Percentiles rank a stretch among this genome's conserved stretches.
Evolutionary conservation across 2,113 vertebrate genomes (phyloP).

Genomic region (Typhlomys cinereus): DNA sequence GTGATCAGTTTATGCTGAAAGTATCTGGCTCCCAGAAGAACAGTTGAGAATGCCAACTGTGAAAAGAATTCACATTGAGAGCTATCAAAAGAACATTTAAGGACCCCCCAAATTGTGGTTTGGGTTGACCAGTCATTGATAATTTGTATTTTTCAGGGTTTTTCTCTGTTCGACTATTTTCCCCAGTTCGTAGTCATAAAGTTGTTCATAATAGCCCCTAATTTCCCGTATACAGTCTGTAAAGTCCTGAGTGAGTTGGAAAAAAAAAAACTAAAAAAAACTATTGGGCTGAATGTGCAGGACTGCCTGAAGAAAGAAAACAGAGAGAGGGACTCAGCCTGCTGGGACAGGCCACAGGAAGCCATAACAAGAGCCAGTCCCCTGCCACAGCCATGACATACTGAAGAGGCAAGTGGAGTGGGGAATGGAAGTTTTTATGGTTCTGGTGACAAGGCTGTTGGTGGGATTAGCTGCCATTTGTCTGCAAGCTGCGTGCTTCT

Average conservation of each 20-base stretch:
- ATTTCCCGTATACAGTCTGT: slow-evolving; percentile 12
- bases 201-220: background rate
- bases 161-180: slow-evolving; percentile 18
- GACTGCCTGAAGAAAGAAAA: slow-evolving; percentile 10
- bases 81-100: slow-evolving; percentile 17
- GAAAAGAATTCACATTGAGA: slow-evolving; percentile 3
- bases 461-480: slow-evolving; percentile 78
- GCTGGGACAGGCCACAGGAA: background rate
- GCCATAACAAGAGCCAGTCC: background rate
- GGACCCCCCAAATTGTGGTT: too few species aligned
- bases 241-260: background rate
- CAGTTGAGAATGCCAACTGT: slow-evolving; percentile 50
- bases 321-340: background rate
- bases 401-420: background rate
- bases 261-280: too few species aligned
- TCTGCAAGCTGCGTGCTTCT: slow-evolving; percentile 71
- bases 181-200: background rate
- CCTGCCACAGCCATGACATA: slow-evolving; percentile 42
- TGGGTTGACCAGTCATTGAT: background rate
- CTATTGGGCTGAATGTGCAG: background rate
- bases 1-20: background rate
- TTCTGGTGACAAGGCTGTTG: slow-evolving; percentile 44
- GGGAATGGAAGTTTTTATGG: slow-evolving; percentile 18
- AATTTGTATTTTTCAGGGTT: background rate
- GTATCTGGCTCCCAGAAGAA: slow-evolving; percentile 8